Evolutionary conservation across 1,140 invertebrate genomes (phyloP), one percentile per base, ranked within the genome.

Genomic region (Sycobia sp.): DNA sequence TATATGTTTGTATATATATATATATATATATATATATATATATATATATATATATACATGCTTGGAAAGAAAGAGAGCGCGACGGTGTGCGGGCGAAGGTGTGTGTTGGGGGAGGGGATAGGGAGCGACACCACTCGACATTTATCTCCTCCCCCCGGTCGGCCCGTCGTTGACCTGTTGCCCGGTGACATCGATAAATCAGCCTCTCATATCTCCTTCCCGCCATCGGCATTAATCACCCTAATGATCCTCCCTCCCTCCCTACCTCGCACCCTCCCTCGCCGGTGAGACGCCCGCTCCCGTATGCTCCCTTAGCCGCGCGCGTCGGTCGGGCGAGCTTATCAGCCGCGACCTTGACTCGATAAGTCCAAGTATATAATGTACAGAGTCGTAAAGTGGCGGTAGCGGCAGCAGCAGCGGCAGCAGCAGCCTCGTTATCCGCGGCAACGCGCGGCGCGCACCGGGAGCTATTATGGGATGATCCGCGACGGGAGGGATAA

Each of bases 171-270:
- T 69, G 76, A 77, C 76, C 70, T 71, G 70, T 73, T 71, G 71
- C 4, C 66, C 68, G 71, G 75, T 72, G 78, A 81, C 78, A 79
- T 74, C 77, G 75, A 81, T 81, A 79, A 80, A 81, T 80, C 79
- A 80, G 70, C 74, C 65, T 32, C 61, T 50, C 72, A 68, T 80
- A 80, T 79, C 78, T 69, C 66, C 57, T 59, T 67, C 69, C 73
- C 72, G n/a, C 72, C 73, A 80, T 80, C 79, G 72, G 73, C 79
- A 81, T 81, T 81, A 80, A 81, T 81, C 78, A 80, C 77, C 74
- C 73, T 81, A 81, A 79, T 79, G 77, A 79, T 77, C 70, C 69
- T 57, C 68, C 68, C 29, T n/a, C n/a, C n/a, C n/a, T n/a, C n/a
- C n/a, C n/a, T n/a, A n/a, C n/a, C n/a, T n/a, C n/a, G n/a, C n/a